Conservation (phyloP, 2,797 vertebrate species). For the Poecile montanus region DNA sequence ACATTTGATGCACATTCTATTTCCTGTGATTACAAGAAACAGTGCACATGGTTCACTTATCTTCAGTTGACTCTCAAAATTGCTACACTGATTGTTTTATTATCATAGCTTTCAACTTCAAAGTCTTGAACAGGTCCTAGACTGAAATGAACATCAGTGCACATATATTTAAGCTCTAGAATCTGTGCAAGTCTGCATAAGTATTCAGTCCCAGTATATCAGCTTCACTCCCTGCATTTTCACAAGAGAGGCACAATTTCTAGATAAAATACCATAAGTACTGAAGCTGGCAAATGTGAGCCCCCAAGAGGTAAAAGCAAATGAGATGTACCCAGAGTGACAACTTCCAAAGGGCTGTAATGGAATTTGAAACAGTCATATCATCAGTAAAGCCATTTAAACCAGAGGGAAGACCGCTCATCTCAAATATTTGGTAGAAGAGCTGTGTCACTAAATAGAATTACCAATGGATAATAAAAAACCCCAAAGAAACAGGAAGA, state of each 20-base stretch:
- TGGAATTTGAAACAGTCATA: background rate
- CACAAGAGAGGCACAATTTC: background rate
- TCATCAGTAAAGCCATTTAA: background rate
- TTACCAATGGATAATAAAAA: background rate
- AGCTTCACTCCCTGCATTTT: background rate
- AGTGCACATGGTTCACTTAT: background rate
- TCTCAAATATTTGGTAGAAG: background rate
- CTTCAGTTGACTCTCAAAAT: background rate
- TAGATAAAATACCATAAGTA: background rate
- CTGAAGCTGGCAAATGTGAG: background rate
- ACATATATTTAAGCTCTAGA: background rate
- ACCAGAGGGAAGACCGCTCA: background rate
- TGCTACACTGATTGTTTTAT: background rate
- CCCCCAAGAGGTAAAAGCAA: background rate
- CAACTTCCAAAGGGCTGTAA: background rate
- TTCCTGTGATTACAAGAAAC: background rate
- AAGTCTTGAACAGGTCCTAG: background rate
- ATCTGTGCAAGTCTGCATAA: fast-evolving
- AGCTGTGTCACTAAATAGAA: background rate
- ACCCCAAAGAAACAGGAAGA: background rate
- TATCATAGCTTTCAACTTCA: background rate
- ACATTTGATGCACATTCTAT: fast-evolving
- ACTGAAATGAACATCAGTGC: background rate
- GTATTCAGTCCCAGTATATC: background rate
- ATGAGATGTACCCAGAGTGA: background rate